A percentile compares a stretch with the other conserved stretches of the same genome.
Evolutionary conservation across 2,113 vertebrate genomes (phyloP).

Genomic region (Cyanoramphus novaezelandiae): DNA sequence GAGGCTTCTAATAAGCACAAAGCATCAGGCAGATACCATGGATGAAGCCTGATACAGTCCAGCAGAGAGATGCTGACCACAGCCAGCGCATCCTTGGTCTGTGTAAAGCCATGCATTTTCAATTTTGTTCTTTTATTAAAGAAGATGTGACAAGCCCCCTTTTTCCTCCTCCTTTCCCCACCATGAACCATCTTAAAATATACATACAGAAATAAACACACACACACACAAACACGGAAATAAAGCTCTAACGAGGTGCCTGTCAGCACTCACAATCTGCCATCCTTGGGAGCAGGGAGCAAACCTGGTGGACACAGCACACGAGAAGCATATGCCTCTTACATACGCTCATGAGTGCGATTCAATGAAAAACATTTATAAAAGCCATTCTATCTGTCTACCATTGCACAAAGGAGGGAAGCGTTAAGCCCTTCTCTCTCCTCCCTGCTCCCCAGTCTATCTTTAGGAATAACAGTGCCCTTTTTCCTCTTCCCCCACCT

Average conservation of each 20-base stretch:
- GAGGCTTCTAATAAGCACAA: neutral
- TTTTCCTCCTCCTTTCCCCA: neutral
- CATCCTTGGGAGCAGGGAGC: neutral
- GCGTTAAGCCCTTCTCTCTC: neutral
- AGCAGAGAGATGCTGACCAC: neutral
- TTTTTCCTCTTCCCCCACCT: neutral
- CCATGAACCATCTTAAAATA: neutral
- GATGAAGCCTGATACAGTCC: neutral
- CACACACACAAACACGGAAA: neutral
- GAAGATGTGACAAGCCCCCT: neutral
- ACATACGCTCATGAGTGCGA: neutral
- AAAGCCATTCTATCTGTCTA: neutral
- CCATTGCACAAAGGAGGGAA: neutral
- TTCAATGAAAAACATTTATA: neutral
- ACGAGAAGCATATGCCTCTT: neutral
- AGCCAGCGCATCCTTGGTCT: neutral
- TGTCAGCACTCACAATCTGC: neutral
- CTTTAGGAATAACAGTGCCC: neutral
- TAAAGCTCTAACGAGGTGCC: neutral
- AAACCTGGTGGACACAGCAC: neutral
- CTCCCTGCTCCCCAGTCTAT: neutral
- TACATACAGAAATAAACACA: neutral
- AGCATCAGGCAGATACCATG: neutral
- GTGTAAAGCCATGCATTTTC: neutral
- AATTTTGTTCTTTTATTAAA: neutral